These are phyloP conservation scores for Platyrinchus mystaceus DNA, from an alignment of 2,797 vertebrate genomes.

Conservation along the genomic window DNA sequence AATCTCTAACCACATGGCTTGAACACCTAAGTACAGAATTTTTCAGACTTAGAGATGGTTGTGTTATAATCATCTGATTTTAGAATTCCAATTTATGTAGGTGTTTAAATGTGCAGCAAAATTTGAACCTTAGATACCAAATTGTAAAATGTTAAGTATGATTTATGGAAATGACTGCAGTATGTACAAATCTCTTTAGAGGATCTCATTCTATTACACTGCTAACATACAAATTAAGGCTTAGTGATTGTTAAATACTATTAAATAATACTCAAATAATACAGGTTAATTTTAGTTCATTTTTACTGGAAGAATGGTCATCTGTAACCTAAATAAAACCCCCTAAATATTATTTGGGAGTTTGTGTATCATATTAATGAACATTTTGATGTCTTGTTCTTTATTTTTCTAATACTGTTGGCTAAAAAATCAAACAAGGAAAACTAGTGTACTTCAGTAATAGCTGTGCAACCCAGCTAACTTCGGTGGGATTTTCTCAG, in stretches of 20 bases:
- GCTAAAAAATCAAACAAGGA: not conserved
- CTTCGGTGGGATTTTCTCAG: not conserved
- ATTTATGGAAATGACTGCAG: not conserved
- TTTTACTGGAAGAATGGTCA: not conserved
- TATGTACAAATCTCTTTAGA: not conserved
- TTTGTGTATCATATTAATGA: not conserved
- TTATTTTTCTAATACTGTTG: not conserved
- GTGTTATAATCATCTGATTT: not conserved
- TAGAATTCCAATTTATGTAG: not conserved
- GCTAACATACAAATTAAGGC: not conserved
- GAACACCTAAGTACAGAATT: not conserved
- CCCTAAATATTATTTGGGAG: not conserved
- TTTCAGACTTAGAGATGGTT: not conserved
- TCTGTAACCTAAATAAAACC: not conserved
- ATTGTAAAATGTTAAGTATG: not conserved
- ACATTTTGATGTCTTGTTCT: not conserved
- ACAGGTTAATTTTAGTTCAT: not conserved
- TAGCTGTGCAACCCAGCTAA: not conserved
- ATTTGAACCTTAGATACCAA: not conserved
- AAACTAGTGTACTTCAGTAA: not conserved
- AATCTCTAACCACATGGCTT: not conserved
- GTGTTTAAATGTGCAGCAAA: not conserved
- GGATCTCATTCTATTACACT: not conserved
- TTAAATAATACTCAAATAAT: not conserved
- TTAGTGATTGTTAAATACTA: not conserved